Conservation (phyloP, 2,888 invertebrate genomes). For the Euphydryas editha region DNA sequence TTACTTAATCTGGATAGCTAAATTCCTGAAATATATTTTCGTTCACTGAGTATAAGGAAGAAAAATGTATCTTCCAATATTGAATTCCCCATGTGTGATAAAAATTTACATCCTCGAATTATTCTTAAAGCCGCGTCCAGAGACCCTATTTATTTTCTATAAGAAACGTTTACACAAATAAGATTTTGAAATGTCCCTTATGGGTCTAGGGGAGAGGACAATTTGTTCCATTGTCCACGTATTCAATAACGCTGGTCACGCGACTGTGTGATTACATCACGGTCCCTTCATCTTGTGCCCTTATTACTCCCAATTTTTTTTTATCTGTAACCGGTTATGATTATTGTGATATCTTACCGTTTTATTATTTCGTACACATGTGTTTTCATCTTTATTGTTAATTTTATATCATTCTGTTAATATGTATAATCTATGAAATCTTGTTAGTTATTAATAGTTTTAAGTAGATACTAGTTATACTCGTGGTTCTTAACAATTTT, state of each 20-base stretch:
- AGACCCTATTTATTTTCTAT: constrained; percentile 12
- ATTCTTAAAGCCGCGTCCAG: neutral
- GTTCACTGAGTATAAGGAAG: too few relatives aligned
- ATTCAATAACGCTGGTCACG: constrained; percentile 43
- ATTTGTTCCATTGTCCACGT: constrained; percentile 37
- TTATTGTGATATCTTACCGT: constrained; percentile 27
- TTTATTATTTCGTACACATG: constrained; percentile 12
- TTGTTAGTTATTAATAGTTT: too few relatives aligned
- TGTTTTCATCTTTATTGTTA: neutral
- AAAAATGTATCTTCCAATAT: too few relatives aligned
- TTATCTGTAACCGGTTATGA: constrained; percentile 27
- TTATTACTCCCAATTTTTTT: constrained; percentile 24
- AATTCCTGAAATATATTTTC: too few relatives aligned
- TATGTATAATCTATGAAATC: too few relatives aligned
- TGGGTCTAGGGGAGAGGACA: constrained; percentile 36
- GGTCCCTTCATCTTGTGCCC: constrained; percentile 32
- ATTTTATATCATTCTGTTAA: neutral
- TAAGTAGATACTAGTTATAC: too few relatives aligned
- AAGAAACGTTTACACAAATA: constrained; percentile 17
- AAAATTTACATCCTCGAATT: constrained; percentile 7
- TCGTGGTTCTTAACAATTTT: too few relatives aligned
- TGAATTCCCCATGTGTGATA: neutral
- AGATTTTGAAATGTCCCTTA: constrained; percentile 22
- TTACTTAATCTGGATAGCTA: too few relatives aligned
- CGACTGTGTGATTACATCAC: constrained; percentile 37